These are phyloP conservation scores for Erythrolamprus reginae DNA, from an alignment of 2,113 vertebrate species.

Conservation along the genomic window DNA sequence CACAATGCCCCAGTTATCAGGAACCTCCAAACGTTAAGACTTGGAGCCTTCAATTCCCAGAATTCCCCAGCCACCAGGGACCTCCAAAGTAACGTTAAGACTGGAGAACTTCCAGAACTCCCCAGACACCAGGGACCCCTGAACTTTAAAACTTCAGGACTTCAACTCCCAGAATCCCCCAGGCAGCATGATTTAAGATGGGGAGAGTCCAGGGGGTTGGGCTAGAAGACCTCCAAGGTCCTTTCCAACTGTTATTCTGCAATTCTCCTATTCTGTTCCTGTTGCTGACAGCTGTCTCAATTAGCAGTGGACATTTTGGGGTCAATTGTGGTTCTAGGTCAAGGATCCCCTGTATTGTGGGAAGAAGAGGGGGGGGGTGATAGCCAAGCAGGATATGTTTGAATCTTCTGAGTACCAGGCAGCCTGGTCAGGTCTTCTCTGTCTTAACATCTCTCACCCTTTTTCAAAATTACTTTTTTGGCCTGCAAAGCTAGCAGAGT, in stretches of 20 bases:
- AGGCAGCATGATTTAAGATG: too few species aligned
- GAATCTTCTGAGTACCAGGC: not conserved
- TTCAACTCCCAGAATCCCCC: too few species aligned
- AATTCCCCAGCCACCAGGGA: too few species aligned
- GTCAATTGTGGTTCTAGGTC: not conserved
- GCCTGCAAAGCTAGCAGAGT: fast-evolving
- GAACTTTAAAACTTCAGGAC: too few species aligned
- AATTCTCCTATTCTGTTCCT: not conserved
- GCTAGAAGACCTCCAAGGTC: not conserved
- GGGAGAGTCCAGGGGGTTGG: not conserved
- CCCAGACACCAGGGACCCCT: too few species aligned
- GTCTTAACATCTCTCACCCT: not conserved
- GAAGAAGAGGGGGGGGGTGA: not conserved
- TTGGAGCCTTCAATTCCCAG: too few species aligned
- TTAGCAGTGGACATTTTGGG: too few species aligned
- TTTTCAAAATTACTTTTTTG: not conserved
- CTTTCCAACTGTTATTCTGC: not conserved
- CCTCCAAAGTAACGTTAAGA: too few species aligned
- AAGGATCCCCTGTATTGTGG: not conserved
- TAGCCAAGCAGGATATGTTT: not conserved
- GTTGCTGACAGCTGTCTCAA: not conserved
- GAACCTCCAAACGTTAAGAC: too few species aligned
- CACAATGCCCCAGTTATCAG: too few species aligned
- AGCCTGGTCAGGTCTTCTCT: not conserved
- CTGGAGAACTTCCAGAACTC: too few species aligned